Evolutionary conservation across 2,797 vertebrate species (phyloP).

Genomic region (Premnoplex brunnescens): DNA sequence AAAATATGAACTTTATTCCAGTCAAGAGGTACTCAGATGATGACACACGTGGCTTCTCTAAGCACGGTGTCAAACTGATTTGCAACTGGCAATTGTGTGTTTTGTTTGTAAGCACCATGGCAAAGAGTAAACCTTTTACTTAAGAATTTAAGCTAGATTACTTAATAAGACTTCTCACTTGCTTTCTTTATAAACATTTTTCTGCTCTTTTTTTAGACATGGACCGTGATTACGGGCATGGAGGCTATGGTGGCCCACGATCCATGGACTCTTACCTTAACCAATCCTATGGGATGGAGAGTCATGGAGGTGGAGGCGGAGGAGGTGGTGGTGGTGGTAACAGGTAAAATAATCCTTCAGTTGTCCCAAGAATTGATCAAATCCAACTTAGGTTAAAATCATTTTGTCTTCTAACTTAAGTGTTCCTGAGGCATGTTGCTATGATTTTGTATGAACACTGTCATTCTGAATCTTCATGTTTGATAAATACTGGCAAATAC

Average conservation of each 20-base stretch:
- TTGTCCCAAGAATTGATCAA: constrained; percentile 70
- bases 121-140: not conserved
- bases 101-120: constrained; percentile 22
- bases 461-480: not conserved
- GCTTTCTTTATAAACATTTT: constrained; percentile 74
- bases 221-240: constrained; percentile 83
- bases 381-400: constrained; percentile 50
- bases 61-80: not conserved
- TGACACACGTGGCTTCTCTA: not conserved
- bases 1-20: not conserved
- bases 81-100: not conserved
- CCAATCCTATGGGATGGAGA: constrained; percentile 83
- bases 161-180: constrained; percentile 18
- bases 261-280: constrained; percentile 84
- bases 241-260: constrained; percentile 83
- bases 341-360: constrained; percentile 81
- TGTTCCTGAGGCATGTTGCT: constrained; percentile 74
- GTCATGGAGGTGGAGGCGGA: constrained; percentile 78
- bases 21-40: not conserved
- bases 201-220: constrained; percentile 80
- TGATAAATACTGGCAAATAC: constrained; percentile 27
- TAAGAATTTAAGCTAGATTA: constrained; percentile 21
- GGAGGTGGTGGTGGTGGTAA: constrained; percentile 81
- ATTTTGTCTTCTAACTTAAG: constrained; percentile 67
- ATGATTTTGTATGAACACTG: constrained; percentile 41